Conservation (phyloP, 2,888 invertebrate species). For the Drosophila monieri region DNA sequence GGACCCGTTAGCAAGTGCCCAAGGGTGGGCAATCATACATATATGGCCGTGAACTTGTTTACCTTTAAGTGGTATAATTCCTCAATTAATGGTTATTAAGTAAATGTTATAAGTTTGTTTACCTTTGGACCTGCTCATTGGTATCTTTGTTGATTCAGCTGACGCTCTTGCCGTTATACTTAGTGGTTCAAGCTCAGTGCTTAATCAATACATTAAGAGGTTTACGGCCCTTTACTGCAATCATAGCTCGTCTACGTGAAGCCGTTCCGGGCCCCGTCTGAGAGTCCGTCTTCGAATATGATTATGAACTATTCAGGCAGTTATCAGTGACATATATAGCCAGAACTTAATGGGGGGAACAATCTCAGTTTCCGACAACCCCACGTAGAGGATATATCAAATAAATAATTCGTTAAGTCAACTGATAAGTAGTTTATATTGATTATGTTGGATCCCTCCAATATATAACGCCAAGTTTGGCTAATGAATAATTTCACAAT, state of each 20-base stretch:
- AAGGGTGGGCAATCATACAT: not conserved
- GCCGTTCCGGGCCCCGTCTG: slow-evolving; percentile 56
- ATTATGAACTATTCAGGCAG: not conserved
- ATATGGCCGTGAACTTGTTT: slow-evolving; percentile 27
- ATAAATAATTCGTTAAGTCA: not conserved
- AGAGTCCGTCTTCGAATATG: slow-evolving; percentile 16
- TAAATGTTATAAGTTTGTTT: slow-evolving; percentile 30
- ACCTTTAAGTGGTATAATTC: slow-evolving; percentile 29
- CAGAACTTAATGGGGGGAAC: not conserved
- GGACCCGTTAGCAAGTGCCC: not conserved
- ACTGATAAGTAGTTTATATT: not conserved
- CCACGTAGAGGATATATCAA: not conserved
- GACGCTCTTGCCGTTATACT: slow-evolving; percentile 7
- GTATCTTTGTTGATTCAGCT: slow-evolving; percentile 42
- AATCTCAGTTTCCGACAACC: not conserved
- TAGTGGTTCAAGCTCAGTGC: slow-evolving; percentile 1
- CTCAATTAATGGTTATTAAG: slow-evolving; percentile 15
- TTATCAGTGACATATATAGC: slow-evolving; percentile 6
- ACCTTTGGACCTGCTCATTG: slow-evolving; percentile 34
- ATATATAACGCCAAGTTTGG: not conserved
- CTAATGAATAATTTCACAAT: too few species aligned
- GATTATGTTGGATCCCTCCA: not conserved
- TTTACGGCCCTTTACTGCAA: slow-evolving; percentile 16
- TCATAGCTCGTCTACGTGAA: slow-evolving; percentile 18
- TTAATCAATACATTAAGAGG: slow-evolving; percentile 19